Evolutionary conservation across 2,113 vertebrate species (phyloP).

Genomic region (Albula goreensis): DNA sequence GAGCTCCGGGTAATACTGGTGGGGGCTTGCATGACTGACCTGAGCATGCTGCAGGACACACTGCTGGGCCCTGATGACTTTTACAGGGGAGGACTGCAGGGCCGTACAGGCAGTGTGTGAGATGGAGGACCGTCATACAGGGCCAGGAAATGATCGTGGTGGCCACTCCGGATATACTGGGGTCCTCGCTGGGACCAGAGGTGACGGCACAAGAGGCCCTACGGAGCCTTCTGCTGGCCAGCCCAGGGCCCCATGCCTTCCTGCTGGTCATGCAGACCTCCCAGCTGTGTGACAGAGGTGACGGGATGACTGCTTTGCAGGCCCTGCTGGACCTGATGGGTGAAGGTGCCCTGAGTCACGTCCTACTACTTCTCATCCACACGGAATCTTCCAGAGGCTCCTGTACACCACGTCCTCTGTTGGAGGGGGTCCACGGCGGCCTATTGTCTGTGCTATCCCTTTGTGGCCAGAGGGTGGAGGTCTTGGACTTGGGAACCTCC

Average conservation of each 20-base stretch:
- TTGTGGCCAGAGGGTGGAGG: slow-evolving; percentile 54
- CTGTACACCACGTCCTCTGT: slow-evolving; percentile 36
- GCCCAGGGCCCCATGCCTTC: slow-evolving; percentile 62
- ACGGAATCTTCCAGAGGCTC: slow-evolving; percentile 25
- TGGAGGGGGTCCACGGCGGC: slow-evolving; percentile 35
- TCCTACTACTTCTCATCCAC: slow-evolving; percentile 57
- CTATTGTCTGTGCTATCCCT: slow-evolving; percentile 36
- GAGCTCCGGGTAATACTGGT: slow-evolving; percentile 58
- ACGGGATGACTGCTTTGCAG: slow-evolving; percentile 26
- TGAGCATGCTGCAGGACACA: slow-evolving; percentile 43
- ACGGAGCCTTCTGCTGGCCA: slow-evolving; percentile 55
- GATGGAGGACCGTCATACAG: slow-evolving; percentile 34
- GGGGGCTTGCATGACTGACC: slow-evolving; percentile 49
- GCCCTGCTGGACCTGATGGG: slow-evolving; percentile 49
- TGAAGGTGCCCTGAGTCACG: slow-evolving; percentile 21
- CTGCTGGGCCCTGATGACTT: slow-evolving; percentile 41
- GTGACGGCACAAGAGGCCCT: slow-evolving; percentile 53
- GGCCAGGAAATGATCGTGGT: slow-evolving; percentile 47
- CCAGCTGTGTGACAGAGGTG: neutral
- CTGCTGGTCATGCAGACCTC: slow-evolving; percentile 52
- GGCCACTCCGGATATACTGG: slow-evolving; percentile 61
- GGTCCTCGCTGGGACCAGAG: slow-evolving; percentile 29
- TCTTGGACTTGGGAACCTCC: slow-evolving; percentile 48
- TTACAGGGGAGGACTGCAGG: neutral
- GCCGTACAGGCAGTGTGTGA: slow-evolving; percentile 43